A percentile compares a stretch with the other conserved stretches of the same genome.
phyloP scores from a whole-genome alignment of 2,113 vertebrate genomes.

The Myotis brandtii region DNA sequence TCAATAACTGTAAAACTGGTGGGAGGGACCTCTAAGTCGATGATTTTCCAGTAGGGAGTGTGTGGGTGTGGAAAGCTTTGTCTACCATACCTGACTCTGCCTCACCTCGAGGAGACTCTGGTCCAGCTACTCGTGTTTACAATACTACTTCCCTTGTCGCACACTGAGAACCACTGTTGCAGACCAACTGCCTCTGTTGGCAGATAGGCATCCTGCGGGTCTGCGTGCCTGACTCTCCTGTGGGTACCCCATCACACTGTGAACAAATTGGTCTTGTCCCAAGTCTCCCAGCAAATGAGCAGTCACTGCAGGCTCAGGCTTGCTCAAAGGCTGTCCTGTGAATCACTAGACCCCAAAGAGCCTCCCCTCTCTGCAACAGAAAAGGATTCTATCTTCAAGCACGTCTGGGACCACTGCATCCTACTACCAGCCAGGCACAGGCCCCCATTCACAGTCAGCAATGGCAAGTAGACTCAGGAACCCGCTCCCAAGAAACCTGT shows the following conservation, averaged over 20 bases:
- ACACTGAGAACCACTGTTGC: not conserved
- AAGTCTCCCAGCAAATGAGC: not conserved
- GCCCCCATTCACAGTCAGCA: not conserved
- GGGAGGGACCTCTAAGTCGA: not conserved
- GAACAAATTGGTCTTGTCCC: not conserved
- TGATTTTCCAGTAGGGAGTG: not conserved
- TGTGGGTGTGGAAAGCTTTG: not conserved
- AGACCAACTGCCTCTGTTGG: not conserved
- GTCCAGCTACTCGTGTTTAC: not conserved
- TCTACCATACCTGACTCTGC: not conserved
- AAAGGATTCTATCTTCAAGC: not conserved
- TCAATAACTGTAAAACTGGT: not conserved
- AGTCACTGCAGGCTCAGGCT: not conserved
- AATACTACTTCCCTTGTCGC: not conserved
- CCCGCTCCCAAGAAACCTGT: not conserved
- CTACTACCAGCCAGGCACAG: not conserved
- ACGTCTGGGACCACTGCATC: not conserved
- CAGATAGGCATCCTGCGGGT: not conserved
- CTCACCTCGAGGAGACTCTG: not conserved
- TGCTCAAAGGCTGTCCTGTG: not conserved
- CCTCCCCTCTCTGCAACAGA: not conserved
- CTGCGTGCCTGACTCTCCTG: not conserved
- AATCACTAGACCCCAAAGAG: not conserved
- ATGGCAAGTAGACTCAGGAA: not conserved
- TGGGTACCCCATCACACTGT: not conserved